Evolutionary conservation across 2,888 invertebrate species (phyloP).

Genomic region (Icerya purchasi): DNA sequence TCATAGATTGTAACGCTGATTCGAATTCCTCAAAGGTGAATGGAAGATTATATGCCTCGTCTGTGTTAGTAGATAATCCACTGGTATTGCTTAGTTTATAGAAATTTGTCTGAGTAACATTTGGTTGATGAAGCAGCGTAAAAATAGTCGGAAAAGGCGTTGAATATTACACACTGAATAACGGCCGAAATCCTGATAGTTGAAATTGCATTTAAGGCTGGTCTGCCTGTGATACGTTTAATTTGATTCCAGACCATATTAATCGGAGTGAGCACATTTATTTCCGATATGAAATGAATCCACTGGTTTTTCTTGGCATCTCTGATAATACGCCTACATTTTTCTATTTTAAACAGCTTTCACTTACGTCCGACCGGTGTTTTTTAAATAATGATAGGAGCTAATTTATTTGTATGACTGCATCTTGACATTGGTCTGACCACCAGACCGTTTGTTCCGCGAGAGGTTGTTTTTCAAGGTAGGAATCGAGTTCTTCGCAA

Average conservation of each 20-base stretch:
- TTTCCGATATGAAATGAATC: background rate
- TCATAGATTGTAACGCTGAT: background rate
- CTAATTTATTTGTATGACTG: background rate
- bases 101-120: background rate
- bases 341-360: constrained; percentile 1
- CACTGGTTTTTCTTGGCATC: background rate
- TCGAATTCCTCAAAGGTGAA: background rate
- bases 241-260: background rate
- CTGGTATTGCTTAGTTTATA: background rate
- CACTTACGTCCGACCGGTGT: background rate
- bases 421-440: too few relatives aligned
- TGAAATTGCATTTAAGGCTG: background rate
- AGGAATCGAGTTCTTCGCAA: background rate
- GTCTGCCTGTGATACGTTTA: background rate
- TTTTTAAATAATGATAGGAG: background rate
- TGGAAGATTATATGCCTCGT: background rate
- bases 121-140: background rate
- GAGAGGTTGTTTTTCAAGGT: background rate
- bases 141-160: background rate
- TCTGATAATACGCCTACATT: background rate
- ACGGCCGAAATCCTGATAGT: background rate
- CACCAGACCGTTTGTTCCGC: background rate
- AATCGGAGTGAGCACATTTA: background rate
- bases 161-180: background rate
- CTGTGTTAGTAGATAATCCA: background rate